These are phyloP conservation scores for Pristionchus exspectatus DNA, from an alignment of 2,888 invertebrate species.

Conservation along the genomic window DNA sequence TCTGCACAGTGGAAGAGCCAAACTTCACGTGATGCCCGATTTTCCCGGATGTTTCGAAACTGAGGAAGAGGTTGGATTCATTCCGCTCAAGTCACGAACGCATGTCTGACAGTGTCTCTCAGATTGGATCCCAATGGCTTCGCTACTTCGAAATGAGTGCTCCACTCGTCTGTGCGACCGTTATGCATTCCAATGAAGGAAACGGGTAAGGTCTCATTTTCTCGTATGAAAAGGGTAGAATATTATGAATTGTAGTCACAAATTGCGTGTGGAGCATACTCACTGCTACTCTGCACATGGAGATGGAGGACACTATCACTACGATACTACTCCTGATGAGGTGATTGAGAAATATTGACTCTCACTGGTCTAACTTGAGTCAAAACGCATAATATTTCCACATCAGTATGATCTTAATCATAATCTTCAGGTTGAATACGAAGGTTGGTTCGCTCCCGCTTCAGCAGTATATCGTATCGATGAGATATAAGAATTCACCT, in stretches of 20 bases:
- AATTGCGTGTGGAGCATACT: constrained; percentile 94
- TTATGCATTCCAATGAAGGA: constrained; percentile 89
- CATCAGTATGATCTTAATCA: not conserved
- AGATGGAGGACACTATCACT: constrained; percentile 92
- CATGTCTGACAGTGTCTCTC: constrained; percentile 78
- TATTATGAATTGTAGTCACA: constrained; percentile 83
- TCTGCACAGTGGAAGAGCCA: constrained; percentile 88
- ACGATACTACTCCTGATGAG: constrained; percentile 91
- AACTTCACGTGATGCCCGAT: constrained; percentile 96
- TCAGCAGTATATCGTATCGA: constrained; percentile 82
- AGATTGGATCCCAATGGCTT: constrained; percentile 87
- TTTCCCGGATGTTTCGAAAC: constrained; percentile 86
- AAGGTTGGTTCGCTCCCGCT: constrained; percentile 91
- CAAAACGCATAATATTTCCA: too few species aligned
- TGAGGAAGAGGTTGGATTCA: constrained; percentile 83
- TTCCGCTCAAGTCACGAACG: not conserved
- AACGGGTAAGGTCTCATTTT: constrained; percentile 77
- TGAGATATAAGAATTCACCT: constrained; percentile 78
- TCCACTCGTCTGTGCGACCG: constrained; percentile 91
- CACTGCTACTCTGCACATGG: constrained; percentile 85
- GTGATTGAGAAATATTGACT: not conserved
- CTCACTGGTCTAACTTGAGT: too few species aligned
- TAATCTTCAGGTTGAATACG: constrained; percentile 85
- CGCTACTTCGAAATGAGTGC: constrained; percentile 92
- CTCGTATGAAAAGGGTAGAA: not conserved